Percentiles rank a stretch among this genome's conserved stretches.
Conservation (phyloP, 2,113 vertebrate species). For the Perca schrenkii region DNA sequence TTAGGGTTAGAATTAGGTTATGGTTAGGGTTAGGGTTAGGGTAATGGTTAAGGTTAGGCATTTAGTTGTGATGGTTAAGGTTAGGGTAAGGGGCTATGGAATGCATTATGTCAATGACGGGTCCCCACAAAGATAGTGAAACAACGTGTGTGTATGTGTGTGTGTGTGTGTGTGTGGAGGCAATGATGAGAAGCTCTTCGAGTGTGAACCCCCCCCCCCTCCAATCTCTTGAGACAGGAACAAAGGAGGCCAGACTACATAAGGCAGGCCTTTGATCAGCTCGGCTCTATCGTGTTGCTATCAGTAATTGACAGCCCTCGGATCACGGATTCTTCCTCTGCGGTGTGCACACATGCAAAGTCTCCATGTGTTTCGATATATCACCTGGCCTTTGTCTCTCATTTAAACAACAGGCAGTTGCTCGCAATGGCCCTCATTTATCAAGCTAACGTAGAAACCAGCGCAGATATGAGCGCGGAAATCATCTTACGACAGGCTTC, state of each 20-base stretch:
- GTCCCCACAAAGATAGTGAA: too few species aligned
- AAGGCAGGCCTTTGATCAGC: constrained; percentile 76
- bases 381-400: constrained; percentile 1
- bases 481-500: too few species aligned
- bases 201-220: constrained; percentile 37
- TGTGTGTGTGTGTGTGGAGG: constrained; percentile 3
- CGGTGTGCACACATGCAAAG: constrained; percentile 20
- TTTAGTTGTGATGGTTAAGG: too few species aligned
- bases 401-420: background rate
- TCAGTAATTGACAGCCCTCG: constrained; percentile 72
- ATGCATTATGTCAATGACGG: too few species aligned
- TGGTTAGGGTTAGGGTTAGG: too few species aligned
- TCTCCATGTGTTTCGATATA: constrained; percentile 3
- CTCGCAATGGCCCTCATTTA: background rate
- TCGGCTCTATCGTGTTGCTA: constrained; percentile 51
- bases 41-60: too few species aligned
- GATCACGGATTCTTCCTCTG: constrained; percentile 31
- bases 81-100: too few species aligned
- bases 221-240: constrained; percentile 68
- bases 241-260: constrained; percentile 77
- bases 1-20: too few species aligned
- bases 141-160: constrained; percentile 6
- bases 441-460: too few species aligned
- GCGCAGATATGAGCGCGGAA: too few species aligned
- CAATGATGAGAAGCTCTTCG: constrained; percentile 27